Conservation (phyloP, 2,888 invertebrate species). For the Ochropleura plecta region DNA sequence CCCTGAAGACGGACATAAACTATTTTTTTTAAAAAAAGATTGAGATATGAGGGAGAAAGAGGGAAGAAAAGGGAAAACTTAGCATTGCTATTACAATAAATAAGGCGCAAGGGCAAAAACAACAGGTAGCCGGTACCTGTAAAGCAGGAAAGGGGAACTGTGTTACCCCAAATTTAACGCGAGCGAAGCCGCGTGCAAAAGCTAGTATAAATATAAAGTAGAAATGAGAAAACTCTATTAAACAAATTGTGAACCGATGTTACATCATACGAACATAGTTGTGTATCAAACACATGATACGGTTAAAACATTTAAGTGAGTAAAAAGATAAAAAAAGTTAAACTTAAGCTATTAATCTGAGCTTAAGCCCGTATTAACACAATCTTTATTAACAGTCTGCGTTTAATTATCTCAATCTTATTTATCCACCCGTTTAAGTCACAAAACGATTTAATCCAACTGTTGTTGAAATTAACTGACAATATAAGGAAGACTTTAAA, state of each 20-base stretch:
- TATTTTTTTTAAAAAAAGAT: too few relatives aligned
- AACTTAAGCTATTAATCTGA: neutral
- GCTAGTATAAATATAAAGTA: constrained; percentile 2
- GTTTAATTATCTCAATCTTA: constrained; percentile 42
- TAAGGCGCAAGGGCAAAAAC: too few relatives aligned
- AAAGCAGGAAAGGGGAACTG: too few relatives aligned
- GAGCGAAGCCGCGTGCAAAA: too few relatives aligned
- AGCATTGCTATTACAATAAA: too few relatives aligned
- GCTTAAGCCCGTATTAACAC: constrained; percentile 2
- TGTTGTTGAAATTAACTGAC: neutral
- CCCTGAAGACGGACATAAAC: too few relatives aligned
- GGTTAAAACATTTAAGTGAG: constrained; percentile 4
- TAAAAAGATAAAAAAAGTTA: constrained; percentile 27
- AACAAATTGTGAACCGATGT: neutral
- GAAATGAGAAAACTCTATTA: neutral
- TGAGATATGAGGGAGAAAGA: too few relatives aligned
- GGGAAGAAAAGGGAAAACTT: too few relatives aligned
- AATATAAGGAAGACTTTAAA: neutral
- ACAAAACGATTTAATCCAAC: constrained; percentile 1
- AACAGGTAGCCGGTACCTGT: too few relatives aligned
- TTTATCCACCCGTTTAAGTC: constrained; percentile 24
- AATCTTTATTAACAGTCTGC: constrained; percentile 18
- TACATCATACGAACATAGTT: neutral
- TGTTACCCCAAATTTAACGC: too few relatives aligned
- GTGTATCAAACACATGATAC: constrained; percentile 12